Evolutionary conservation across 2,797 vertebrate genomes (phyloP), one percentile per base, ranked within the genome.

Genomic region (Gephyroberyx darwinii): DNA sequence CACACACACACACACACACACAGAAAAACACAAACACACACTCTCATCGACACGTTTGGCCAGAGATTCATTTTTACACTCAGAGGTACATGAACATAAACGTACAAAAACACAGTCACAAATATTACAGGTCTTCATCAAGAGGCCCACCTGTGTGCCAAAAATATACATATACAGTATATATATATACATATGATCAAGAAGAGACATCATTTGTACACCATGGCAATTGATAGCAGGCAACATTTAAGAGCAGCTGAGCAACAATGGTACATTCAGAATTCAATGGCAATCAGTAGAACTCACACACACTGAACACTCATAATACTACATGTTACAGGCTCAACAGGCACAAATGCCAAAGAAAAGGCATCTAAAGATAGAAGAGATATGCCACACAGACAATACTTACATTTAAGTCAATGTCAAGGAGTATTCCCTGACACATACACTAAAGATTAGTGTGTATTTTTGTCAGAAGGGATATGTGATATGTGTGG

Each of bases 211-310:
- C 90, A 87, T 92, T 86, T 90, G 85, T 90, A 93, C 90, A 91
- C 84, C 63, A 87, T 90, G 90, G 90, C 87, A 91, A 90, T 83
- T 78, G 59, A 90, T 71, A 88, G 91, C 92, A 93, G 89, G 88
- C 88, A 75, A 90, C 84, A 91, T 68, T 87, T 83, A 89, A 86
- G 83, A 93, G 91, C 90, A 92, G 90, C 88, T 84, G 79, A 89
- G 88, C 84, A 83, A 90, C 90, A 83, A 90, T 68, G 31, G 83
- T 92, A 94, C 92, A 94, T 93, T 94, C 93, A 93, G 75, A 88
- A 84, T 80, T 83, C 77, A 65, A 89, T 80, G 78, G 65, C 75
- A 86, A 83, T 86, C 71, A 68, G 72, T 74, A 83, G 52, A 87
- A 80, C 51, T 82, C 56, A 61, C 43, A 48, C 57, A 37, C 59